Percentiles rank a stretch among this genome's conserved stretches.
These are phyloP conservation scores for Pentalonia nigronervosa DNA, from an alignment of 1,140 invertebrate genomes.

Conservation along the genomic window DNA sequence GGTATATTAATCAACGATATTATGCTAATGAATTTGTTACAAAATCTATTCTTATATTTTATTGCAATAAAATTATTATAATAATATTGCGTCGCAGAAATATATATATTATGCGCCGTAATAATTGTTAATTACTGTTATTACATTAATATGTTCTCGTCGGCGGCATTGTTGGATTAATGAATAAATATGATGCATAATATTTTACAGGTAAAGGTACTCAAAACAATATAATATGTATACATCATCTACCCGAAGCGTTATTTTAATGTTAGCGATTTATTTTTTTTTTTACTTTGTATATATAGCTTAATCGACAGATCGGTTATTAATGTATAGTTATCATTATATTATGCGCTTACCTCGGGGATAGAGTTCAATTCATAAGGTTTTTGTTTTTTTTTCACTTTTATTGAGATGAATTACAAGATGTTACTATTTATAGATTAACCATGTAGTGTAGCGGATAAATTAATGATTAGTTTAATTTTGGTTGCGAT, in stretches of 20 bases:
- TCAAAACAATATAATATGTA: not conserved
- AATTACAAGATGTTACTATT: not conserved
- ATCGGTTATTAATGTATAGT: not conserved
- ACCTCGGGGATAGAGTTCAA: not conserved
- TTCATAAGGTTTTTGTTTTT: not conserved
- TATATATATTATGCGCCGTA: not conserved
- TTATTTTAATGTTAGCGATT: not conserved
- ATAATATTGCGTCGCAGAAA: not conserved
- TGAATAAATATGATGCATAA: not conserved
- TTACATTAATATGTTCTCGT: not conserved
- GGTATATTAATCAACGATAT: not conserved
- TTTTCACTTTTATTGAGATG: not conserved
- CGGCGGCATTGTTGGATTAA: not conserved
- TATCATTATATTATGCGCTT: not conserved
- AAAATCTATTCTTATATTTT: constrained; percentile 8
- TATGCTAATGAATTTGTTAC: not conserved
- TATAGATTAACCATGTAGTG: too few relatives aligned
- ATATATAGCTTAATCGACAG: not conserved
- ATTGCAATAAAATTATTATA: not conserved
- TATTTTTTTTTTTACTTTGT: not conserved
- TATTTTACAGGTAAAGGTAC: not conserved
- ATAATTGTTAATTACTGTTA: constrained; percentile 9
- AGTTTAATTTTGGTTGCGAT: too few relatives aligned
- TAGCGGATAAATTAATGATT: too few relatives aligned
- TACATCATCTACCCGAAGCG: not conserved